A percentile compares a stretch with the other conserved stretches of the same genome.
Evolutionary conservation across 2,113 vertebrate species (phyloP).

Genomic region (Ictalurus furcatus): DNA sequence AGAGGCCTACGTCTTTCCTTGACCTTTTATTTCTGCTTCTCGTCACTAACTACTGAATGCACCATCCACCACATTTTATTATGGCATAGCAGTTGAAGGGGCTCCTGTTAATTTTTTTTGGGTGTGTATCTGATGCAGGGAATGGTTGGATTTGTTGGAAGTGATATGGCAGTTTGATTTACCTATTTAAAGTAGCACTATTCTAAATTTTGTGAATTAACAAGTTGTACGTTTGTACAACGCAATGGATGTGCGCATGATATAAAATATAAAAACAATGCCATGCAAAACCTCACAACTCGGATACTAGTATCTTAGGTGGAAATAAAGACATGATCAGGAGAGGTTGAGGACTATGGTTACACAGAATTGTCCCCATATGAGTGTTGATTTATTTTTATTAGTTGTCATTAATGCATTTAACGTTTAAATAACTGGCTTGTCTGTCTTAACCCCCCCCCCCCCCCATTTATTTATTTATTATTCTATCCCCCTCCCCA

Average conservation of each 20-base stretch:
- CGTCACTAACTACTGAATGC: background rate
- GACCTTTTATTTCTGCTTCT: conserved; percentile 59
- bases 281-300: no score
- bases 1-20: conserved; percentile 59
- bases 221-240: no score
- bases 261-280: no score
- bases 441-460: background rate
- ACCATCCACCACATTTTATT: background rate
- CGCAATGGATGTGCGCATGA: no score
- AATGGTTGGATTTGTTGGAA: background rate
- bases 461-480: no score
- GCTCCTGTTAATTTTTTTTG: background rate
- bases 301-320: no score
- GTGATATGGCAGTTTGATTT: background rate
- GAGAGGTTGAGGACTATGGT: background rate
- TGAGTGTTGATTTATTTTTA: background rate
- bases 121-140: background rate
- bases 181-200: background rate
- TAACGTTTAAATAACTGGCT: background rate
- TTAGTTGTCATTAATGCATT: background rate
- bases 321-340: background rate
- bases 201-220: background rate
- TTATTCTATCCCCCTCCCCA: no score
- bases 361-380: background rate
- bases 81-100: background rate